Base-by-base conservation (phyloP, 2,888 invertebrate genomes). In the Brenthis hecate region DNA sequence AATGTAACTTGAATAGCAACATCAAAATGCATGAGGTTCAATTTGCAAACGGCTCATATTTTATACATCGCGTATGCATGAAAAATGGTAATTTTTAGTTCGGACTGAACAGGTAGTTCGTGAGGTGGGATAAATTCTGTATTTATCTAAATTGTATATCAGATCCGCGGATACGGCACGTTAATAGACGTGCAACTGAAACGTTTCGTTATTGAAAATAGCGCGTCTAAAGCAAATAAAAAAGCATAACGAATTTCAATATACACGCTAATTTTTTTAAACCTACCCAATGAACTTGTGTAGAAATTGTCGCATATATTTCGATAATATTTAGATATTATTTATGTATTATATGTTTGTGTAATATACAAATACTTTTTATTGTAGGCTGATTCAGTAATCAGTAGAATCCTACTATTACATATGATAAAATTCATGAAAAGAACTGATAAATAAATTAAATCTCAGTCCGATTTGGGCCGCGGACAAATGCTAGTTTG, bases 21-120 rank as follows among this genome's bases (percentile, higher is more conserved):
- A 6, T 56, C 55, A 54, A 56, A 60, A 62, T 28, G 65, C 56
- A 43, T 50, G 36, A 51, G 60, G 50, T 32, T 47, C 54, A 65
- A 56, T 60, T 67, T 70, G 32, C 13, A 62, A 67, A 48, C 28
- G 5, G n/a, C 58, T 65, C 50, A 58, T 65, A 56, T 65, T 71
- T 66, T 57, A 68, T 48, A 66, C 70, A 74, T 73, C 50, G 61
- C n/a, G 50, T 70, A 73, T 73, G 66, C 70, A 71, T 73, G 70
- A 68, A 71, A 72, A 74, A 71, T 72, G 72, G 53, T 69, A 73
- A 74, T 74, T 68, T 71, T 61, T 51, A 66, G 58, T 61, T 61
- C 57, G 47, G 63, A 56, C 53, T 61, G 65, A 48, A 53, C 57
- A 68, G 55, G 66, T 63, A 69, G 62, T 63, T 64, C 65, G 67